Base-by-base conservation (phyloP, 2,797 vertebrate genomes). In the Aratinga solstitialis region DNA sequence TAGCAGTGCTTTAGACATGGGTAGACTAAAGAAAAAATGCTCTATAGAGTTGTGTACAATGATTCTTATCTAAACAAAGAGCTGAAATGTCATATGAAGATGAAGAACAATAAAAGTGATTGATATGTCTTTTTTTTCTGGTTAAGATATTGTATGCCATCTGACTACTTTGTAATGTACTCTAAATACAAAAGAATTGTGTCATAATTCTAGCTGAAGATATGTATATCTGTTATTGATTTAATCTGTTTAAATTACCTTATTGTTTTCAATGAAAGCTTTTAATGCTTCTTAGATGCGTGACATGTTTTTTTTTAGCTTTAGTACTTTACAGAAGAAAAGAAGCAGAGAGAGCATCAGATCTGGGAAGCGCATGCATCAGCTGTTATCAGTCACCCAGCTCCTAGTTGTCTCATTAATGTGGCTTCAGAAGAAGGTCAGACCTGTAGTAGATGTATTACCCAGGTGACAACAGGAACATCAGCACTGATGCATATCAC, bases 361-460 rank as follows among this genome's bases (percentile, higher is more conserved):
- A 79, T 45, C 36, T 61, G 67, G 81, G 48, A 92, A 95, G 77
- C 40, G 73, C 0, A 1, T 63, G 73, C 63, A 78, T 63, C 62
- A 93, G 62, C 62, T 93, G 21, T 91, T 93, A 86, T 89, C 84
- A 91, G 86, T 93, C 87, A 94, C 76, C 76, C 69, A 51, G n/a
- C 59, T 84, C 87, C 82, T 75, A 90, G 59, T 67, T 76, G 59
- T 93, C 69, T 86, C 85, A 56, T 93, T 94, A 94, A 93, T 61
- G 83, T 84, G 84, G 48, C 82, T 90, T 95, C 74, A 88, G 94
- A 95, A 89, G 73, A 69, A 95, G 91, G 91, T 91, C 95, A 95
- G 94, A 93, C 80, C 73, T 79, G 56, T 34, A 95, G 71, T 76
- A 90, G 85, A 79, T 84, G 71, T 88, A 76, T 93, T 90, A 73